Conservation (phyloP, 2,888 invertebrate species). For the Chalcosyrphus nemorum region DNA sequence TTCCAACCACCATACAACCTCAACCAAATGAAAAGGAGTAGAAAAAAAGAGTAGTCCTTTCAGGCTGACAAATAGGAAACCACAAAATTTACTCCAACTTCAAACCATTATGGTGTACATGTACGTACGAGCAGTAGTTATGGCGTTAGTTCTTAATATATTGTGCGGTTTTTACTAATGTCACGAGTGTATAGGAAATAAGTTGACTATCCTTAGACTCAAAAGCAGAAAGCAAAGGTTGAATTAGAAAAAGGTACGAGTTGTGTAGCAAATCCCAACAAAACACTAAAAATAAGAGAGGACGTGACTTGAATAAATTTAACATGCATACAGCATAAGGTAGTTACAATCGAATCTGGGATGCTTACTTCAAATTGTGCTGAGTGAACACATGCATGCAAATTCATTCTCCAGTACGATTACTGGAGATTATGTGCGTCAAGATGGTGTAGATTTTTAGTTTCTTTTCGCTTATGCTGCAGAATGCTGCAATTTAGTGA, state of each 20-base stretch:
- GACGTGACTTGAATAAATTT: constrained; percentile 50
- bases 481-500: constrained; percentile 3
- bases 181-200: not conserved
- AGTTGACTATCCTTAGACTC: not conserved
- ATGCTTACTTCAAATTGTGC: not conserved
- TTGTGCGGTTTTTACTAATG: not conserved
- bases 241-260: not conserved
- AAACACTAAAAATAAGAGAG: constrained; percentile 32
- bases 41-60: too few species aligned
- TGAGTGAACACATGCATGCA: constrained; percentile 42
- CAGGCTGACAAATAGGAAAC: not conserved
- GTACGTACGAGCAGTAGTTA: constrained; percentile 14
- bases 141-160: constrained; percentile 25
- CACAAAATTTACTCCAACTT: constrained; percentile 24
- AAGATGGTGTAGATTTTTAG: constrained; percentile 17
- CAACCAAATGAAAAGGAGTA: too few species aligned
- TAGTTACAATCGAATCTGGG: constrained; percentile 37
- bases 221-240: not conserved
- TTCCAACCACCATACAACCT: too few species aligned
- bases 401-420: constrained; percentile 18
- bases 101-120: not conserved
- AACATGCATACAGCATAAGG: constrained; percentile 25
- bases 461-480: constrained; percentile 17
- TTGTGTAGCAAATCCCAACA: too few species aligned
- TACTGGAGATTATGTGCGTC: not conserved